A percentile compares a stretch with the other conserved stretches of the same genome.
Evolutionary conservation across 2,888 invertebrate species (phyloP).

Genomic region (Scrobipalpa costella): DNA sequence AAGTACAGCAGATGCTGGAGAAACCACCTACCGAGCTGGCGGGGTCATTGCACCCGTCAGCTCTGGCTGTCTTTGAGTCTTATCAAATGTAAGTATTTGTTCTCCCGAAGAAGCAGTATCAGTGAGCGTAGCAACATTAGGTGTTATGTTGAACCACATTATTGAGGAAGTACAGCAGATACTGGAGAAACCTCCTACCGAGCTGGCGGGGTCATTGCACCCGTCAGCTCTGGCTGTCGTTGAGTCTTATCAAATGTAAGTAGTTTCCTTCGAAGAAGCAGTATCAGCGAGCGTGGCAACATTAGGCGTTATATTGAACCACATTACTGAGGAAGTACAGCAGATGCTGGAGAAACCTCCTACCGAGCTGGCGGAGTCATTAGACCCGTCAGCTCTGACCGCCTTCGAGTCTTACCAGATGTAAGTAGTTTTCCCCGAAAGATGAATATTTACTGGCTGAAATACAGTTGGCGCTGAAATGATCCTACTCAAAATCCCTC

Average conservation of each 20-base stretch:
- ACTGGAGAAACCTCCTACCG: constrained; percentile 45
- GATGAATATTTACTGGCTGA: no score
- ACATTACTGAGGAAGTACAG: constrained; percentile 57
- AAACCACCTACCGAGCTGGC: constrained; percentile 44
- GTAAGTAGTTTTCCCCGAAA: constrained; percentile 57
- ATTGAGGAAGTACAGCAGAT: constrained; percentile 56
- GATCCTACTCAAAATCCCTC: no score
- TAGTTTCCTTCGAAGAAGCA: constrained; percentile 61
- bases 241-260: constrained; percentile 67
- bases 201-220: constrained; percentile 48
- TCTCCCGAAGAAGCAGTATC: constrained; percentile 53
- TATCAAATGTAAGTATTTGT: constrained; percentile 63
- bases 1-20: constrained; percentile 54
- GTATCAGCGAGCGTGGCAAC: constrained; percentile 54
- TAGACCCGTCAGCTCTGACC: constrained; percentile 62
- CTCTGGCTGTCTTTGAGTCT: constrained; percentile 59
- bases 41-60: constrained; percentile 56
- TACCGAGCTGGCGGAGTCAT: constrained; percentile 37
- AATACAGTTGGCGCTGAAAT: no score
- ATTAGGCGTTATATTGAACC: constrained; percentile 62
- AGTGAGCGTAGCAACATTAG: constrained; percentile 56
- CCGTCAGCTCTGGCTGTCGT: constrained; percentile 60
- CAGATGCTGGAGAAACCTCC: constrained; percentile 50
- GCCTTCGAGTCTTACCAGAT: constrained; percentile 62
- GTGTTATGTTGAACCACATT: constrained; percentile 63